A percentile compares a stretch with the other conserved stretches of the same genome.
Evolutionary conservation across 1,140 invertebrate genomes (phyloP).

Genomic region (Oscheius sp.): DNA sequence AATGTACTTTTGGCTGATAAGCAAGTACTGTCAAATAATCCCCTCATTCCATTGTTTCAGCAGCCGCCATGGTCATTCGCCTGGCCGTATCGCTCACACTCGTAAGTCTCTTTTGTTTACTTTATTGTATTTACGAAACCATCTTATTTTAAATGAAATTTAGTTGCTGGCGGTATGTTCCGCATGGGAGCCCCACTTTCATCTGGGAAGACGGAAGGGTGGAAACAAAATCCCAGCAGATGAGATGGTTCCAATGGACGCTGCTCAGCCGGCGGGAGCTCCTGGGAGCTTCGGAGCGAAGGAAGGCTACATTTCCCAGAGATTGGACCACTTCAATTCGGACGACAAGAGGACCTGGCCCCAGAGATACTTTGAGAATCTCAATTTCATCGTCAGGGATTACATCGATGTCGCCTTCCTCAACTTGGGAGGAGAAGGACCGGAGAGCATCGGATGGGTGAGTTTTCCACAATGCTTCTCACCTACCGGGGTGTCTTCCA

Average conservation of each 20-base stretch:
- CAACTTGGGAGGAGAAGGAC: background rate
- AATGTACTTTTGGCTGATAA: too few species aligned
- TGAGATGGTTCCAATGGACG: background rate
- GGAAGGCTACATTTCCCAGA: slow-evolving; percentile 5
- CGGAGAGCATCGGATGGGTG: background rate
- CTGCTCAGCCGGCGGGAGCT: background rate
- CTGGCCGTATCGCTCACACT: too few species aligned
- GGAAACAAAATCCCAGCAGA: background rate
- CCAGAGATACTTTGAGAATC: slow-evolving; percentile 26
- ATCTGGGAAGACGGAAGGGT: background rate
- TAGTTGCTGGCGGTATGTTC: too few species aligned
- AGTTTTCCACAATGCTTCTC: too few species aligned
- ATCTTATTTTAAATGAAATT: too few species aligned
- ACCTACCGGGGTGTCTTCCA: too few species aligned
- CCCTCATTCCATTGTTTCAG: too few species aligned
- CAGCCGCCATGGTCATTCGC: too few species aligned
- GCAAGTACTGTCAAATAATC: too few species aligned
- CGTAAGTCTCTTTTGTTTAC: too few species aligned
- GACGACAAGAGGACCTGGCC: background rate
- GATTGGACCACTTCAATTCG: slow-evolving; percentile 23
- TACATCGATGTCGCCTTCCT: background rate
- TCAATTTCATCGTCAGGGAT: background rate
- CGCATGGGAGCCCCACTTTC: background rate
- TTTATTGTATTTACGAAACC: too few species aligned
- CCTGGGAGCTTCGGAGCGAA: background rate